Percentiles rank a stretch among this genome's conserved stretches.
phyloP scores from a whole-genome alignment of 2,797 vertebrate species.

The Mus spretus region DNA sequence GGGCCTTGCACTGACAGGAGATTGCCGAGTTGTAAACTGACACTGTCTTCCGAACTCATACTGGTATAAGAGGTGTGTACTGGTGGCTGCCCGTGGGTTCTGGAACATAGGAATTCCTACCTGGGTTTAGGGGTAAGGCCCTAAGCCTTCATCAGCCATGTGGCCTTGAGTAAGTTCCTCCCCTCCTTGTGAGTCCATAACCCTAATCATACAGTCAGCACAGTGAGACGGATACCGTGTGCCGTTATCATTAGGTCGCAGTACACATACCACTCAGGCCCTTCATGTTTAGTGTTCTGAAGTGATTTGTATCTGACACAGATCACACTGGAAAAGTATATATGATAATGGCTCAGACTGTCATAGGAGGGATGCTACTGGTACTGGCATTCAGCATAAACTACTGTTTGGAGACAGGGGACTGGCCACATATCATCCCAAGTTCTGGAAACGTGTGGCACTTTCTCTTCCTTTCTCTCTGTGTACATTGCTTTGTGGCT shows the following conservation, averaged over 20 bases:
- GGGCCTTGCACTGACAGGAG: neutral
- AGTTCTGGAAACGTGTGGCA: neutral
- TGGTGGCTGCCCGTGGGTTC: neutral
- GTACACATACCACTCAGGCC: neutral
- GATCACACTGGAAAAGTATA: neutral
- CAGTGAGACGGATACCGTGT: fast-evolving
- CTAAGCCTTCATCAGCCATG: fast-evolving
- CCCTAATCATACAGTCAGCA: no score
- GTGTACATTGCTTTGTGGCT: neutral
- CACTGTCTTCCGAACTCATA: neutral
- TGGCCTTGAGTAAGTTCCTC: neutral
- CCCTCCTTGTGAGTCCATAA: neutral
- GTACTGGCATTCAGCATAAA: neutral
- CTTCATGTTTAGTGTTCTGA: neutral
- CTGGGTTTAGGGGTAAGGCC: neutral
- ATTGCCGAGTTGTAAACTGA: neutral
- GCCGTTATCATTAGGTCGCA: neutral
- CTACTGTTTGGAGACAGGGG: neutral
- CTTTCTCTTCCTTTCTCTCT: neutral
- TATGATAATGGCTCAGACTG: neutral
- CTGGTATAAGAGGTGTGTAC: no score
- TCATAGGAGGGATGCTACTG: neutral
- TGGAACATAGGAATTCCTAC: fast-evolving
- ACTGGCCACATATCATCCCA: no score
- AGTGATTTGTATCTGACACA: neutral